These are phyloP conservation scores for Caenorhabditis afra DNA, from an alignment of 2,888 invertebrate genomes.

Conservation along the genomic window DNA sequence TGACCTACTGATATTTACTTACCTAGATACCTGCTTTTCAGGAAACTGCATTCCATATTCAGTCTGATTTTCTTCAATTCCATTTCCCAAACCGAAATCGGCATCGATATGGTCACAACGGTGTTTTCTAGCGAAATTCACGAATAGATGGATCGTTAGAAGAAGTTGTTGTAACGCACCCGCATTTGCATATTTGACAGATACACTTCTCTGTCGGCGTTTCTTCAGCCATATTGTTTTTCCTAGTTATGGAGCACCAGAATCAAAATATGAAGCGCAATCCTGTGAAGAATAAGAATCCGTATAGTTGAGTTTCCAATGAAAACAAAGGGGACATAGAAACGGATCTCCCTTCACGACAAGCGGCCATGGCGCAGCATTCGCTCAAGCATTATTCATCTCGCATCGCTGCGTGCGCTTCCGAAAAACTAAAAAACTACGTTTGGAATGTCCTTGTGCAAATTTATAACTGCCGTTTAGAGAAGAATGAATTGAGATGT, in stretches of 20 bases:
- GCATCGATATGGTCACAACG: slow-evolving; percentile 68
- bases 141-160: not conserved
- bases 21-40: slow-evolving; percentile 60
- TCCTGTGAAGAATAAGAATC: slow-evolving; percentile 9
- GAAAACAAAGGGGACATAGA: slow-evolving; percentile 30
- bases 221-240: slow-evolving; percentile 15
- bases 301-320: slow-evolving; percentile 15
- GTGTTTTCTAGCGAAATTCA: slow-evolving; percentile 32
- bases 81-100: slow-evolving; percentile 62
- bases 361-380: no score
- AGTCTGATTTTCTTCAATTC: slow-evolving; percentile 62
- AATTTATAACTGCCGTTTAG: no score
- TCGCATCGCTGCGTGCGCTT: no score
- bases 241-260: not conserved
- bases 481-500: no score
- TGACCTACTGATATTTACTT: no score
- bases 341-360: slow-evolving; percentile 10
- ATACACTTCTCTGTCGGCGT: slow-evolving; percentile 63
- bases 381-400: no score
- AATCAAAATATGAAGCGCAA: not conserved
- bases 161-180: slow-evolving; percentile 56
- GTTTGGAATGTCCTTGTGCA: no score
- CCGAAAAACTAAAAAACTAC: no score
- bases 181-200: slow-evolving; percentile 69
- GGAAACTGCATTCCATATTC: slow-evolving; percentile 63